These are phyloP conservation scores for Leptothorax acervorum DNA, from an alignment of 2,888 invertebrate genomes.

Conservation along the genomic window DNA sequence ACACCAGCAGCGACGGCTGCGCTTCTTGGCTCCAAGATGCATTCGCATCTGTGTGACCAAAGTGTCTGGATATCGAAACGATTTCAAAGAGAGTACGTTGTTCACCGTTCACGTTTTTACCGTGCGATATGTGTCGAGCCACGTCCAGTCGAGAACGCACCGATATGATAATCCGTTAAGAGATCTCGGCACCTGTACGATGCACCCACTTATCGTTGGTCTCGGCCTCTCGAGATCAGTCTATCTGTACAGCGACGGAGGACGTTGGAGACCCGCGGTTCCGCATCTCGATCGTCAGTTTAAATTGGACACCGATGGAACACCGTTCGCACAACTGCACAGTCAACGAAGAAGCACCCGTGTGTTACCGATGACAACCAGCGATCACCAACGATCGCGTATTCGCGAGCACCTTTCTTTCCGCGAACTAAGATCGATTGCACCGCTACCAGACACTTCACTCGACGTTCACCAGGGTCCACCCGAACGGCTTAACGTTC, in stretches of 20 bases:
- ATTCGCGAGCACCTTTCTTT: conserved; percentile 35
- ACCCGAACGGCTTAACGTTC: conserved; percentile 14
- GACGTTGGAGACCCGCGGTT: conserved; percentile 45
- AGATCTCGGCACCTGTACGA: neutral
- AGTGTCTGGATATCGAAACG: conserved; percentile 1
- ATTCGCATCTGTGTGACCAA: conserved; percentile 71
- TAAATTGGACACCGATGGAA: conserved; percentile 18
- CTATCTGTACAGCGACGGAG: conserved; percentile 21
- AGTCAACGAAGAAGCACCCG: conserved; percentile 18
- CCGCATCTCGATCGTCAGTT: conserved; percentile 56
- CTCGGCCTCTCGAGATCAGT: conserved; percentile 40
- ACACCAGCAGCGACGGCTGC: conserved; percentile 76
- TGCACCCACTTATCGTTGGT: conserved; percentile 8
- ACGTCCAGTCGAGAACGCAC: conserved; percentile 20
- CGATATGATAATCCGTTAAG: neutral
- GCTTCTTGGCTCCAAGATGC: conserved; percentile 59
- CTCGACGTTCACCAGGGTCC: conserved; percentile 24
- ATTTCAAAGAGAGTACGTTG: conserved; percentile 44
- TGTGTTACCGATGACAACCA: neutral
- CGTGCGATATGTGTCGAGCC: neutral
- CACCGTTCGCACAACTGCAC: conserved; percentile 18
- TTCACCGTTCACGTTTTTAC: conserved; percentile 53
- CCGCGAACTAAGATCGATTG: conserved; percentile 29
- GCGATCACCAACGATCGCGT: conserved; percentile 28
- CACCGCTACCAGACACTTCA: conserved; percentile 35